phyloP scores from a whole-genome alignment of 1,140 invertebrate genomes.

The Caenorhabditis elegans region DNA sequence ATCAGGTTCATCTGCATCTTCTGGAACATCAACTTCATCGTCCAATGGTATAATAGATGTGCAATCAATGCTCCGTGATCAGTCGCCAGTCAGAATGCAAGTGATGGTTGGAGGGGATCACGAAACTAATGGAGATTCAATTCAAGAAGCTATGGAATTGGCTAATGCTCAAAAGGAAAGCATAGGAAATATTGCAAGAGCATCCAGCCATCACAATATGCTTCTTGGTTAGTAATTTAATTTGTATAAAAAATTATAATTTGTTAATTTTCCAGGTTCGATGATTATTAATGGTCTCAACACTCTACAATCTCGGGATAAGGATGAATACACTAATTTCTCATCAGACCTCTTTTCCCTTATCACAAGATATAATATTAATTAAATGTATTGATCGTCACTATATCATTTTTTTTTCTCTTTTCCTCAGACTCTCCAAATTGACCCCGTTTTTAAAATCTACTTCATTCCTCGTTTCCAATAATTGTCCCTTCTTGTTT shows the following conservation, averaged over 20 bases:
- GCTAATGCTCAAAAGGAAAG: background rate
- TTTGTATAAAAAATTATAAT: background rate
- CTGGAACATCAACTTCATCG: background rate
- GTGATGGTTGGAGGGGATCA: background rate
- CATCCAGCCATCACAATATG: background rate
- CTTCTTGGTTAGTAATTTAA: background rate
- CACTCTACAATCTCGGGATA: background rate
- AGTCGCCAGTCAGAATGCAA: slow-evolving; percentile 5
- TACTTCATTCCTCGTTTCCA: background rate
- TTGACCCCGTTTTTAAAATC: background rate
- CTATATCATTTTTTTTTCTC: background rate
- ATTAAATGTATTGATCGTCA: background rate
- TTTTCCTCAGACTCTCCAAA: background rate
- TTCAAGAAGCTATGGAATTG: background rate
- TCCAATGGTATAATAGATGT: background rate
- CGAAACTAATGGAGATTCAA: background rate
- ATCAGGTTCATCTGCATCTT: background rate
- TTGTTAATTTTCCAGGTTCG: background rate
- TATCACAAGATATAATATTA: background rate
- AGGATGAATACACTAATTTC: background rate
- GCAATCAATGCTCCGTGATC: background rate
- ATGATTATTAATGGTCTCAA: background rate
- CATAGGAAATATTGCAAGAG: background rate
- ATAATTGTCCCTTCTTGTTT: no score
- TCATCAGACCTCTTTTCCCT: background rate